A percentile compares a stretch with the other conserved stretches of the same genome.
Conservation (phyloP, 2,888 invertebrate genomes). For the Polyploca ridens region DNA sequence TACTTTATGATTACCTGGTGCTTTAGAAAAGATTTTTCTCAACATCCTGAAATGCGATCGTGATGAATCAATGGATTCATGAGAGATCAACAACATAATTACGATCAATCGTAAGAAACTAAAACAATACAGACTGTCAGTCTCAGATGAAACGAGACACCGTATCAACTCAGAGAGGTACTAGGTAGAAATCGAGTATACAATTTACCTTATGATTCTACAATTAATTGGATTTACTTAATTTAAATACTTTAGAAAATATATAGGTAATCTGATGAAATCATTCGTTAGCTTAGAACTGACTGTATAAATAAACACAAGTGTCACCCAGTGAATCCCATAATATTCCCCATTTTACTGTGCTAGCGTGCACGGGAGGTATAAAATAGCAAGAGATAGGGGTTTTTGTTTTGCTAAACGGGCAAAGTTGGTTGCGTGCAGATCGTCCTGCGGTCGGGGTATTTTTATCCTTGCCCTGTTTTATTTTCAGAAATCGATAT, state of each 20-base stretch:
- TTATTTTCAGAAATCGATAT: conserved; percentile 39
- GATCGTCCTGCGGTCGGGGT: conserved; percentile 36
- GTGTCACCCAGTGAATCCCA: conserved; percentile 28
- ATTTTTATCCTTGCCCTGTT: conserved; percentile 32
- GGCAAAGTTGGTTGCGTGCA: conserved; percentile 42
- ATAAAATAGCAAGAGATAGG: conserved; percentile 36
- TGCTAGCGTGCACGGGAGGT: conserved; percentile 41
- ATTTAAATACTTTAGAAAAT: no score
- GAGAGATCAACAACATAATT: no score
- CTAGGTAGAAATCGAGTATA: no score
- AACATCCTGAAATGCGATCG: no score
- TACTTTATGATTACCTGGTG: conserved; percentile 15
- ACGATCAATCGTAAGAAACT: no score
- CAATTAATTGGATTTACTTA: neutral
- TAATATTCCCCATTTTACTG: conserved; percentile 36
- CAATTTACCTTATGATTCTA: no score
- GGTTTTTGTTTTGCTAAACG: conserved; percentile 46
- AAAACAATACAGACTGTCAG: no score
- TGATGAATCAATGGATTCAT: no score
- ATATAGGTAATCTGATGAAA: no score
- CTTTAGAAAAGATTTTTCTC: neutral
- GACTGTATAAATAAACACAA: conserved; percentile 28
- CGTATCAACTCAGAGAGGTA: no score
- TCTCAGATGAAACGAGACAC: no score
- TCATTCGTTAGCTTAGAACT: conserved; percentile 20